phyloP scores from a whole-genome alignment of 2,113 vertebrate species.

The Gavia stellata region DNA sequence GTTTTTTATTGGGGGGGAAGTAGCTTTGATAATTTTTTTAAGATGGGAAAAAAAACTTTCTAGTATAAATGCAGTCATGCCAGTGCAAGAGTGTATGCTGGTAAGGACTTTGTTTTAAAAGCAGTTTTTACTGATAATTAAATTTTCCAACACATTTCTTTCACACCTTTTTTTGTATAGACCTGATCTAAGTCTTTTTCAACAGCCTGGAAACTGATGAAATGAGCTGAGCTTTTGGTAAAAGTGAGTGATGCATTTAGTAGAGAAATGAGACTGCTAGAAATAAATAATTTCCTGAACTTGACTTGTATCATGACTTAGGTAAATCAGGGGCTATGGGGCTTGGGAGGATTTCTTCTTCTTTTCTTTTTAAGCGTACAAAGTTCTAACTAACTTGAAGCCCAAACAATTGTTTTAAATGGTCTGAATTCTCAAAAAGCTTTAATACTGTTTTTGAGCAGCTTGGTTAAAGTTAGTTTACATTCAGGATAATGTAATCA shows the following conservation, averaged over 20 bases:
- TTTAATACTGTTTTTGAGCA: background rate
- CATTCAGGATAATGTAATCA: background rate
- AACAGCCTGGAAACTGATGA: background rate
- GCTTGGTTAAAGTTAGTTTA: background rate
- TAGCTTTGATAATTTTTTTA: background rate
- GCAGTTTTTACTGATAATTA: background rate
- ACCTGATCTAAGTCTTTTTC: background rate
- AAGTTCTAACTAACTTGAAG: background rate
- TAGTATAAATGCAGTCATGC: background rate
- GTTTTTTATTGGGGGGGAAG: rapidly evolving
- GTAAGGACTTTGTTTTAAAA: background rate
- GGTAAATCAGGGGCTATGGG: background rate
- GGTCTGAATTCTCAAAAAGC: background rate
- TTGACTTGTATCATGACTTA: background rate
- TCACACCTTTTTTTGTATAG: background rate
- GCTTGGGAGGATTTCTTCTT: background rate
- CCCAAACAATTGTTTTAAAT: background rate
- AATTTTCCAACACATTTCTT: background rate
- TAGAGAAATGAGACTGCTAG: background rate
- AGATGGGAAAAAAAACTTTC: background rate
- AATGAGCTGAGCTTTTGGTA: background rate
- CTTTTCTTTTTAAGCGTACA: background rate
- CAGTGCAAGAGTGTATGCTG: background rate
- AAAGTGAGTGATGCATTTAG: background rate
- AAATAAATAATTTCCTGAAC: background rate